phyloP scores from a whole-genome alignment of 1,140 invertebrate species.

The Elymnias hypermnestra region DNA sequence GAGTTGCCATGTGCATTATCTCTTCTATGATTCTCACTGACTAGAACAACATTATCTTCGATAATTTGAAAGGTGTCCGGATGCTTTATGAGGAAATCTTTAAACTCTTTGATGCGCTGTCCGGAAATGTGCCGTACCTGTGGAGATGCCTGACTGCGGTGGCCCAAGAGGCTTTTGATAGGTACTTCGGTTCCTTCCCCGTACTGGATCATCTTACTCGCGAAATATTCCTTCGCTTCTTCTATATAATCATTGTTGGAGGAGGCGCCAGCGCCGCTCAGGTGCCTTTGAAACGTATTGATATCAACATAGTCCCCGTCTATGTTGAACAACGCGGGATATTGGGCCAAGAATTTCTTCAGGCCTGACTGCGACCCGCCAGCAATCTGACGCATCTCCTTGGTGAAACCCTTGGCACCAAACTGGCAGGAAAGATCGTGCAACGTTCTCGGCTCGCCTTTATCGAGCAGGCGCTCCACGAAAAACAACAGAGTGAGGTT shows the following conservation, averaged over 20 bases:
- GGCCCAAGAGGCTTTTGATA: conserved; percentile 93
- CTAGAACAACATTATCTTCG: conserved; percentile 87
- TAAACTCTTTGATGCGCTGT: conserved; percentile 95
- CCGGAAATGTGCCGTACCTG: conserved; percentile 96
- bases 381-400: conserved; percentile 96
- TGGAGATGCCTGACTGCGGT: conserved; percentile 94
- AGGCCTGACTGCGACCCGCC: conserved; percentile 95
- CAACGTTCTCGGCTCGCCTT: conserved; percentile 93
- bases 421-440: conserved; percentile 98
- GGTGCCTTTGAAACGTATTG: conserved; percentile 83
- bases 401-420: conserved; percentile 96
- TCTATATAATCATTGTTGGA: conserved; percentile 90
- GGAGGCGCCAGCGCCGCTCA: conserved; percentile 67
- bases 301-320: conserved; percentile 94
- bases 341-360: conserved; percentile 93
- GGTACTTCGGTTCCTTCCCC: conserved; percentile 93
- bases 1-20: conserved; percentile 76
- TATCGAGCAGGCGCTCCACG: conserved; percentile 95
- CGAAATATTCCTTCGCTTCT: conserved; percentile 97
- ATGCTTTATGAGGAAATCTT: conserved; percentile 91
- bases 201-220: conserved; percentile 92
- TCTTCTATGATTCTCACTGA: conserved; percentile 77
- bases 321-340: conserved; percentile 93
- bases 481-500: conserved; percentile 97
- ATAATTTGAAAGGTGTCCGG: conserved; percentile 91